Conservation (phyloP, 2,113 vertebrate species). For the Crocuta crocuta region DNA sequence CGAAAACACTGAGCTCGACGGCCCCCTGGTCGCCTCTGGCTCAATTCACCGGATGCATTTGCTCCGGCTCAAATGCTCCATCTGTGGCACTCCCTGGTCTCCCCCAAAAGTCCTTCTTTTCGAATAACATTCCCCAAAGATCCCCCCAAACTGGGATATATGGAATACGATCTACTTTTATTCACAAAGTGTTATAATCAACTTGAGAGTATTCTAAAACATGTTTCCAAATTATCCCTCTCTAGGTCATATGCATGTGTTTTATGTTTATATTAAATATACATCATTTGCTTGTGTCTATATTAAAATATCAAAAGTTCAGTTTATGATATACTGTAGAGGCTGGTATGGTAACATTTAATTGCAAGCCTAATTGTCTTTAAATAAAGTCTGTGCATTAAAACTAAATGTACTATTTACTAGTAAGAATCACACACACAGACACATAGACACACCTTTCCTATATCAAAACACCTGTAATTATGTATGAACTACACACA, state of each 20-base stretch:
- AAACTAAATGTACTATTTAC: not conserved
- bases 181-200: not conserved
- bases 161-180: not conserved
- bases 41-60: not conserved
- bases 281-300: not conserved
- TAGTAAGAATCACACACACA: not conserved
- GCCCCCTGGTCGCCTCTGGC: not conserved
- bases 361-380: not conserved
- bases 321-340: not conserved
- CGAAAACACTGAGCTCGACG: too few species aligned
- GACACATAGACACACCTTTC: not conserved
- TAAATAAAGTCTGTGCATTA: not conserved
- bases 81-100: fast-evolving
- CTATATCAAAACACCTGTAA: not conserved
- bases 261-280: not conserved
- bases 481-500: not conserved
- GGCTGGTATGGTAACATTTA: not conserved
- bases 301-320: not conserved
- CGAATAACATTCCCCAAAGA: not conserved
- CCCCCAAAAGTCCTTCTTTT: not conserved
- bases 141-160: fast-evolving
- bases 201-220: not conserved
- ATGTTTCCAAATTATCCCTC: not conserved
- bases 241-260: not conserved
- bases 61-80: not conserved